These are phyloP conservation scores for Tetheella fluctuosa DNA, from an alignment of 2,888 invertebrate genomes.

Conservation along the genomic window DNA sequence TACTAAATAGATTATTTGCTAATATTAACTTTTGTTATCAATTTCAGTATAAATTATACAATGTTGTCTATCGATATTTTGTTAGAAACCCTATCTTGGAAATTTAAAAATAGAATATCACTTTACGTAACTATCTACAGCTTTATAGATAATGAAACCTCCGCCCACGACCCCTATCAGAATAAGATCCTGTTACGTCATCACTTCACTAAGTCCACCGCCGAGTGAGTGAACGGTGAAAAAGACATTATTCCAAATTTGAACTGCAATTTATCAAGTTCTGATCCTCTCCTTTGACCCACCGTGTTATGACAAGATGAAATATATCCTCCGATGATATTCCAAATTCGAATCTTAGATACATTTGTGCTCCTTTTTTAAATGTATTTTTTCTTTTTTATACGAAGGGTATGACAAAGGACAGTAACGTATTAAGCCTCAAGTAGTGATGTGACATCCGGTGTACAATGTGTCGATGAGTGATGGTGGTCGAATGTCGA, in stretches of 20 bases:
- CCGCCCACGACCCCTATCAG: conserved; percentile 50
- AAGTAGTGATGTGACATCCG: conserved; percentile 77
- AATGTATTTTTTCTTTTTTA: conserved; percentile 54
- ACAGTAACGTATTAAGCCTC: conserved; percentile 41
- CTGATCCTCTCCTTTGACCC: conserved; percentile 78
- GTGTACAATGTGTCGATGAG: conserved; percentile 67
- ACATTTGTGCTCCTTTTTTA: conserved; percentile 63
- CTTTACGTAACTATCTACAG: not conserved
- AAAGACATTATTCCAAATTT: conserved; percentile 83
- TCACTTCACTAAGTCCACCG: conserved; percentile 60
- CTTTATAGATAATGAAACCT: conserved; percentile 15
- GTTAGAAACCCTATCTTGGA: not conserved
- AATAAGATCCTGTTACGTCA: conserved; percentile 69
- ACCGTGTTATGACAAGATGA: conserved; percentile 83
- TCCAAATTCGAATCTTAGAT: conserved; percentile 68
- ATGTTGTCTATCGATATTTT: too few species aligned
- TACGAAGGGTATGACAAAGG: conserved; percentile 39
- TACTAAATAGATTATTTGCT: too few species aligned
- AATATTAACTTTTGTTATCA: not conserved
- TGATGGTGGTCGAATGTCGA: conserved; percentile 59
- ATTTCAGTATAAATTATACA: not conserved
- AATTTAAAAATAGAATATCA: not conserved
- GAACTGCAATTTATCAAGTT: conserved; percentile 81
- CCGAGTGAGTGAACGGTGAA: conserved; percentile 68
- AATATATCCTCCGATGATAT: conserved; percentile 80